Evolutionary conservation across 2,888 invertebrate genomes (phyloP).

Genomic region (Idaea biselata): DNA sequence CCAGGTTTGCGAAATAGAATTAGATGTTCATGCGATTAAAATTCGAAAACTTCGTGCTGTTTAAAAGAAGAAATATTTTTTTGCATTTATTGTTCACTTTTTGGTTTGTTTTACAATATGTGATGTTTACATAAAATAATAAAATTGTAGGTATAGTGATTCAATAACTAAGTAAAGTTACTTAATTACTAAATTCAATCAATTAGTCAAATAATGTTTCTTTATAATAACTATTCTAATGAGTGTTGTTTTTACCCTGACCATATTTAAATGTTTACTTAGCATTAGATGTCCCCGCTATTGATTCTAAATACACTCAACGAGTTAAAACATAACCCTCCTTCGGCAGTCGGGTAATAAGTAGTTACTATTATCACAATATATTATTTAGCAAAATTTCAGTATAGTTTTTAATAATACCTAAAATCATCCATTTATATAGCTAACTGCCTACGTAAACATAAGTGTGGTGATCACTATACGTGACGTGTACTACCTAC

Average conservation of each 20-base stretch:
- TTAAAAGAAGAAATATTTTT: constrained; percentile 6
- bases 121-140: no score
- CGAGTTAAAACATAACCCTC: no score
- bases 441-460: not conserved
- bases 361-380: no score
- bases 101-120: not conserved
- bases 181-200: not conserved
- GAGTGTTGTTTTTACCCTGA: no score
- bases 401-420: not conserved
- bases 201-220: not conserved
- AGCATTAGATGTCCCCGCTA: no score
- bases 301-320: no score
- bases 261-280: no score
- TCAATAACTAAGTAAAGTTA: no score
- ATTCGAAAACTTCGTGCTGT: constrained; percentile 27
- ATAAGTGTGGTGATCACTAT: not conserved
- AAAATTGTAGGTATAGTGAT: no score
- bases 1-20: constrained; percentile 68
- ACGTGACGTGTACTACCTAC: not conserved
- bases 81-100: not conserved
- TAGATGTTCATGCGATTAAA: constrained; percentile 54
- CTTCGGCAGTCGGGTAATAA: no score
- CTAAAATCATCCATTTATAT: not conserved
- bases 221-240: not conserved
- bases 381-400: not conserved